Evolutionary conservation across 1,140 invertebrate species (phyloP).

Genomic region (Globodera rostochiensis): DNA sequence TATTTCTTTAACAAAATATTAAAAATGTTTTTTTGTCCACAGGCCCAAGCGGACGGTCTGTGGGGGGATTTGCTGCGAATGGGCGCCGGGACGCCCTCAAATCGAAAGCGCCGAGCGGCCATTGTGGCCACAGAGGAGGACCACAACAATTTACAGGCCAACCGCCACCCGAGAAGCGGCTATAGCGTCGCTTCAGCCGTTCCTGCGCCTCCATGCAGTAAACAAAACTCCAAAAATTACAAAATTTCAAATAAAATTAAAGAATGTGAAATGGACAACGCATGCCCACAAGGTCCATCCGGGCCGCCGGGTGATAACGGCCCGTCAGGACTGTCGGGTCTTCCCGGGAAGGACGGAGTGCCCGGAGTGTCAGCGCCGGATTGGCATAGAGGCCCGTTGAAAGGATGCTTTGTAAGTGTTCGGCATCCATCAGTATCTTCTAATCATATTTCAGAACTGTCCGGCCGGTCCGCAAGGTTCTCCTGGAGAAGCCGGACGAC

Average conservation of each 20-base stretch:
- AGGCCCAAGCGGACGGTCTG: conserved; percentile 45
- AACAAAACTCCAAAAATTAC: not conserved
- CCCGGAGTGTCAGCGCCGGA: conserved; percentile 21
- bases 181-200: conserved; percentile 1
- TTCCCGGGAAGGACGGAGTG: conserved; percentile 19
- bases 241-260: not conserved
- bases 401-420: conserved; percentile 28
- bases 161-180: not conserved
- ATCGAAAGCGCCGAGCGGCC: conserved; percentile 47
- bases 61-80: conserved; percentile 48
- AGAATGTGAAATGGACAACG: conserved; percentile 22
- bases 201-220: not conserved
- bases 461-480: conserved; percentile 18
- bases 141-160: not conserved
- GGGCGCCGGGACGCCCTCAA: conserved; percentile 39
- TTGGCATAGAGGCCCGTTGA: conserved; percentile 29
- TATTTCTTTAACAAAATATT: no score
- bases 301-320: conserved; percentile 19
- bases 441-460: conserved; percentile 8
- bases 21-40: not conserved
- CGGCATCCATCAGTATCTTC: not conserved
- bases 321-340: conserved; percentile 10
- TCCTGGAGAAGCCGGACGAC: conserved; percentile 19
- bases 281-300: conserved; percentile 21
- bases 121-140: conserved; percentile 29